A percentile compares a stretch with the other conserved stretches of the same genome.
phyloP scores from a whole-genome alignment of 2,888 invertebrate species.

The Odontocerum albicorne region DNA sequence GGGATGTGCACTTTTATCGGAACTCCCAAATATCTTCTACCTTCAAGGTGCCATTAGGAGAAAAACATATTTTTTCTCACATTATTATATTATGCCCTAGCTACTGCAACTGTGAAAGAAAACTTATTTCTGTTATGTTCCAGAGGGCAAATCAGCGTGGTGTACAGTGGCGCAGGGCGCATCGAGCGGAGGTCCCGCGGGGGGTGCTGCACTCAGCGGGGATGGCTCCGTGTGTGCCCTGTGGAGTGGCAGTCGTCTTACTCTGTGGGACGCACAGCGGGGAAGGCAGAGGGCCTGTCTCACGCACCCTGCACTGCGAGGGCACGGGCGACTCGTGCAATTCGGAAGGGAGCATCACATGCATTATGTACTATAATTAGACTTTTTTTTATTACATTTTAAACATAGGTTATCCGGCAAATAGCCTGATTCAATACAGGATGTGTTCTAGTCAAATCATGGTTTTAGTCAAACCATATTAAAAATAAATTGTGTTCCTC shows the following conservation, averaged over 20 bases:
- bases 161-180: constrained; percentile 18
- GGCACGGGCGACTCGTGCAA: constrained; percentile 49
- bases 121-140: not conserved
- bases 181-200: constrained; percentile 36
- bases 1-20: too few relatives aligned
- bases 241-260: constrained; percentile 54
- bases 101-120: too few relatives aligned
- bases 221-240: constrained; percentile 57
- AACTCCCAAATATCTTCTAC: too few relatives aligned
- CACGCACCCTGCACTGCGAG: constrained; percentile 51
- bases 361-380: constrained; percentile 55
- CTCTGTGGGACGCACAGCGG: constrained; percentile 52
- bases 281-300: constrained; percentile 49
- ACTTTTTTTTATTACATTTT: constrained; percentile 4
- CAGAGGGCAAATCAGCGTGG: constrained; percentile 34
- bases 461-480: too few relatives aligned
- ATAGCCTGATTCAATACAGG: not conserved
- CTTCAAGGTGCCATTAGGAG: too few relatives aligned
- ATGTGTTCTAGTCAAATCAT: too few relatives aligned
- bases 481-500: too few relatives aligned
- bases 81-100: too few relatives aligned
- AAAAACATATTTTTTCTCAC: too few relatives aligned
- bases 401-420: not conserved
- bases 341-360: constrained; percentile 53
- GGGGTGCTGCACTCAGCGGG: constrained; percentile 52